These are phyloP conservation scores for Nemapogon koenigi DNA, from an alignment of 2,888 invertebrate genomes.

Conservation along the genomic window DNA sequence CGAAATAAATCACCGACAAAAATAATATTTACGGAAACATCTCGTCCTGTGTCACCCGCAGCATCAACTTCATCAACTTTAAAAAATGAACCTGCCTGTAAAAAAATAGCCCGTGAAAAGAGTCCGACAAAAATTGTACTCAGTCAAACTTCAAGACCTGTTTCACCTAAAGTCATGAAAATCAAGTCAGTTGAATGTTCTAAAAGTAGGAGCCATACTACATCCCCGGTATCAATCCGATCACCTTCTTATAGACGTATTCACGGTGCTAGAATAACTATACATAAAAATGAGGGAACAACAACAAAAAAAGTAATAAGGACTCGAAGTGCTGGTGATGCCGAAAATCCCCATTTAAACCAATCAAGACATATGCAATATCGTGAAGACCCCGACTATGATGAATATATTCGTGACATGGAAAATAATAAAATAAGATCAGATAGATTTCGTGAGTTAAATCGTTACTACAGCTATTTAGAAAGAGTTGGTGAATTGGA, in stretches of 20 bases:
- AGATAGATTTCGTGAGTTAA: conserved; percentile 82
- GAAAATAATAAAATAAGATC: conserved; percentile 72
- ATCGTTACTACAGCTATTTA: conserved; percentile 83
- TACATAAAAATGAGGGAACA: conserved; percentile 34
- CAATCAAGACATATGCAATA: conserved; percentile 40
- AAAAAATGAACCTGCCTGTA: conserved; percentile 20
- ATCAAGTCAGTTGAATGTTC: conserved; percentile 15
- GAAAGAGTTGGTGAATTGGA: conserved; percentile 86
- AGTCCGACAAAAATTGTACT: conserved; percentile 36
- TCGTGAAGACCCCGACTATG: conserved; percentile 67
- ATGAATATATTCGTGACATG: conserved; percentile 71
- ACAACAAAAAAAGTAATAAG: conserved; percentile 52
- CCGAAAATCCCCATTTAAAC: conserved; percentile 36
- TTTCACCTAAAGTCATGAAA: conserved; percentile 40
- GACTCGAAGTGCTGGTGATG: conserved; percentile 72
- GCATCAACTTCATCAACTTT: conserved; percentile 18
- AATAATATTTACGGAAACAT: conserved; percentile 42
- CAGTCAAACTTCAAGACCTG: conserved; percentile 47
- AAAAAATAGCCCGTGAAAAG: conserved; percentile 23
- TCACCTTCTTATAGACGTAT: conserved; percentile 74
- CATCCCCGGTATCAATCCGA: conserved; percentile 66
- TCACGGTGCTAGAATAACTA: conserved; percentile 51
- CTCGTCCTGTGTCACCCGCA: conserved; percentile 40
- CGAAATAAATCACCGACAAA: conserved; percentile 34
- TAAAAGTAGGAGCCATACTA: conserved; percentile 47